Percentiles rank a stretch among this genome's conserved stretches.
phyloP scores from a whole-genome alignment of 2,797 vertebrate species.

The Manis crassicaudata region DNA sequence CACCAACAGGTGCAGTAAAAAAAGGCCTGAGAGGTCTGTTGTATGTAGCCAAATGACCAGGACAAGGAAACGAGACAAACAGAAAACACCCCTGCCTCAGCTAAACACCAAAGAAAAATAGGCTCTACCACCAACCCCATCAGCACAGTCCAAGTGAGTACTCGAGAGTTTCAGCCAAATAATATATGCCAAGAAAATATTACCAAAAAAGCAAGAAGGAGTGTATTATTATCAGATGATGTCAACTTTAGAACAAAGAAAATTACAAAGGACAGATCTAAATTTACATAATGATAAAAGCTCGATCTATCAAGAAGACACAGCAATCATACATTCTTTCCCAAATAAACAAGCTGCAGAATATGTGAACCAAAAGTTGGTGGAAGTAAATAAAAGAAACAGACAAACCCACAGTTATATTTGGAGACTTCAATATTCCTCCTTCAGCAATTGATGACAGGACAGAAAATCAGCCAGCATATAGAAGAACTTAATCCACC shows the following conservation, averaged over 20 bases:
- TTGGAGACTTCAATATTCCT: background rate
- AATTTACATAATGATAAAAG: constrained; percentile 29
- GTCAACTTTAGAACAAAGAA: background rate
- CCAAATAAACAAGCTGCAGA: background rate
- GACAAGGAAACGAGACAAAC: background rate
- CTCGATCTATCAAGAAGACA: constrained; percentile 13
- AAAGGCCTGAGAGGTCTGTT: background rate
- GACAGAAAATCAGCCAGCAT: background rate
- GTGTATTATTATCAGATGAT: background rate
- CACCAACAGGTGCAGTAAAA: background rate
- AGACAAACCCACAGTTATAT: background rate
- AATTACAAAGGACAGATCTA: background rate
- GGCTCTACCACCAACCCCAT: background rate
- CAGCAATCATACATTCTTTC: background rate
- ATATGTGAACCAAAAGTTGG: background rate
- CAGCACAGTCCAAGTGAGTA: background rate
- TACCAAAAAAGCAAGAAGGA: background rate
- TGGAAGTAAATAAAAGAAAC: background rate
- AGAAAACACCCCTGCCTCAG: background rate
- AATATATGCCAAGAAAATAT: background rate
- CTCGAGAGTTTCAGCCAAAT: background rate
- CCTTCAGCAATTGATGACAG: background rate
- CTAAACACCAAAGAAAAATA: background rate
- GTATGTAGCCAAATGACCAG: background rate
- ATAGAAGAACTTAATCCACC: background rate